Percentiles rank a stretch among this genome's conserved stretches.
phyloP scores from a whole-genome alignment of 2,888 invertebrate species.

The Harpalus rubripes region DNA sequence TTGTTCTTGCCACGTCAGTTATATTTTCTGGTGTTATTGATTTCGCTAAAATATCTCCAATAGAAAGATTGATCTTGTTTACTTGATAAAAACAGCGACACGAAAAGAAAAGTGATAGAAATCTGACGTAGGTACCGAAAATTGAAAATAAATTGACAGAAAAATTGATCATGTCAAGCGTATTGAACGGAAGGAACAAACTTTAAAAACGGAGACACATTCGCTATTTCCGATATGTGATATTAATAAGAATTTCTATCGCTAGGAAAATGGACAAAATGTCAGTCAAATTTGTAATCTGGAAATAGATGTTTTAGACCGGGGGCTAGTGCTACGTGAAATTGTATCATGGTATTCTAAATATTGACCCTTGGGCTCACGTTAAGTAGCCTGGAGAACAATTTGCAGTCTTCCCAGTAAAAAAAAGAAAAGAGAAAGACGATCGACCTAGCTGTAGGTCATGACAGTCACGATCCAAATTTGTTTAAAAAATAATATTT shows the following conservation, averaged over 20 bases:
- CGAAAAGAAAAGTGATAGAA: constrained; percentile 31
- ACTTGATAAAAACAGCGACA: constrained; percentile 41
- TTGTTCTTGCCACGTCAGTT: constrained; percentile 16
- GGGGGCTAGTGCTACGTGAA: too few species aligned
- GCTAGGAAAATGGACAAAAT: too few species aligned
- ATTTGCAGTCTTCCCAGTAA: too few species aligned
- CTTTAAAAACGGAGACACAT: background rate
- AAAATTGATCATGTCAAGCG: constrained; percentile 49
- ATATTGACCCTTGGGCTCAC: too few species aligned
- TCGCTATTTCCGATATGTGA: background rate
- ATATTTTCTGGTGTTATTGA: constrained; percentile 40
- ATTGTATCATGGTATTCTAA: too few species aligned
- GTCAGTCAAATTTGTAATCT: too few species aligned
- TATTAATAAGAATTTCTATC: background rate
- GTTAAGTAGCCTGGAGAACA: too few species aligned
- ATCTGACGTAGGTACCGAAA: constrained; percentile 30
- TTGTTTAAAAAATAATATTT: too few species aligned
- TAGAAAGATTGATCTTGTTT: constrained; percentile 42
- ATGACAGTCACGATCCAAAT: too few species aligned
- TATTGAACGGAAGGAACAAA: constrained; percentile 7
- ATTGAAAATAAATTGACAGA: constrained; percentile 54
- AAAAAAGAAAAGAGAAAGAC: too few species aligned
- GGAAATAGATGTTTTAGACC: too few species aligned
- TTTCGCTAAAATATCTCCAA: constrained; percentile 13
- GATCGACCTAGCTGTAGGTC: too few species aligned